Conservation (phyloP, 1,140 invertebrate species). For the Mercenaria mercenaria region DNA sequence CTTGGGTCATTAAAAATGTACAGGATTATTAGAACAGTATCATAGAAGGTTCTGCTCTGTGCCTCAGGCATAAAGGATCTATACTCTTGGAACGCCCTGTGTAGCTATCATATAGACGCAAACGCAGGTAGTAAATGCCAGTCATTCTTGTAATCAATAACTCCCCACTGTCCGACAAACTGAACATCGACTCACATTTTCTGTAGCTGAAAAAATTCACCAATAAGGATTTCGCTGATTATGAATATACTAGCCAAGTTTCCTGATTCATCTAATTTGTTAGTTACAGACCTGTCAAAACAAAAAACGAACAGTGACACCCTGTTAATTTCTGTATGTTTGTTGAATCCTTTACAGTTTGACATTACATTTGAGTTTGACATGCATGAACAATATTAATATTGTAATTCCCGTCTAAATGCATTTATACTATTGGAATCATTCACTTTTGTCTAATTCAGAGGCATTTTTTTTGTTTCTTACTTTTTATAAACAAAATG, state of each 20-base stretch:
- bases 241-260: not conserved
- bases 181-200: not conserved
- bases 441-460: too few species aligned
- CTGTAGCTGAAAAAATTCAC: not conserved
- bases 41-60: conserved; percentile 48
- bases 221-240: conserved; percentile 7
- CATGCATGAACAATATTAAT: too few species aligned
- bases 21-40: conserved; percentile 34
- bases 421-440: too few species aligned
- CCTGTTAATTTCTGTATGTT: too few species aligned
- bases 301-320: too few species aligned
- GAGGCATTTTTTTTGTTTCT: too few species aligned
- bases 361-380: too few species aligned
- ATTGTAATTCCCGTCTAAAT: too few species aligned
- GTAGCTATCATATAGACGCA: conserved; percentile 23
- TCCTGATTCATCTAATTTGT: not conserved
- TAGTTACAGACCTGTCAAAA: conserved; percentile 20
- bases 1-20: conserved; percentile 31
- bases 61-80: conserved; percentile 18
- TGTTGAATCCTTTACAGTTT: too few species aligned
- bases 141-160: conserved; percentile 24
- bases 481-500: too few species aligned
- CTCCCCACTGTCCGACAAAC: conserved; percentile 59
- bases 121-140: not conserved
- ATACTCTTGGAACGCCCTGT: conserved; percentile 26